Percentiles rank a stretch among this genome's conserved stretches.
Conservation (phyloP, 2,888 invertebrate genomes). For the Dryomyza anilis region DNA sequence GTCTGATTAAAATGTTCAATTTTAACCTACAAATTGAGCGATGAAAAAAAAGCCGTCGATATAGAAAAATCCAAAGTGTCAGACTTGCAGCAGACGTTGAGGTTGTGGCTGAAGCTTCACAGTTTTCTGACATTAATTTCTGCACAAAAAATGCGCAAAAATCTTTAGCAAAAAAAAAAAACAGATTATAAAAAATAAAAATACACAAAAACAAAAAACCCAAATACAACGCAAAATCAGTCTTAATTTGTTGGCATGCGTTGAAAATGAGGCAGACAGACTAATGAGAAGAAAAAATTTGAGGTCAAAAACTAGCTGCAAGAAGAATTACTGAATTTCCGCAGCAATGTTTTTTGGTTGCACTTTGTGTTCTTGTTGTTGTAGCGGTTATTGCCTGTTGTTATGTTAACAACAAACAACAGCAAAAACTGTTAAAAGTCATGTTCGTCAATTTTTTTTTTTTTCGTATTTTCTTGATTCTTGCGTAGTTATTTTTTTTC, state of each 20-base stretch:
- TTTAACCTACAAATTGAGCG: too few species aligned
- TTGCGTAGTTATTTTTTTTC: too few species aligned
- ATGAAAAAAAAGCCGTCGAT: neutral
- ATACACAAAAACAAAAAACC: neutral
- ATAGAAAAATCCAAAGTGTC: constrained; percentile 15
- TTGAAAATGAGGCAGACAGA: constrained; percentile 9
- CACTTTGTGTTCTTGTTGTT: neutral
- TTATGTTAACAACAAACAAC: too few species aligned
- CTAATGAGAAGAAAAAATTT: constrained; percentile 3
- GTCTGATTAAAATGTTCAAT: too few species aligned
- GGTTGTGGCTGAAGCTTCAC: constrained; percentile 3
- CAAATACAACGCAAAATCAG: constrained; percentile 6
- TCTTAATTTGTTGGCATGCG: constrained; percentile 26
- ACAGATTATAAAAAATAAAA: neutral
- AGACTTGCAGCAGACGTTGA: constrained; percentile 19
- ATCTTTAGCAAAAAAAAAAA: neutral
- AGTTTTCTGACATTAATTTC: constrained; percentile 29
- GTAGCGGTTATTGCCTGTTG: neutral
- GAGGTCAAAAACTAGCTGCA: too few species aligned
- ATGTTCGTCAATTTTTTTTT: too few species aligned
- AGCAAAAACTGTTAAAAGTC: too few species aligned
- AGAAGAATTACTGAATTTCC: constrained; percentile 23
- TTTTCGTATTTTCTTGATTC: too few species aligned
- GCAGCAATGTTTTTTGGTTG: constrained; percentile 5
- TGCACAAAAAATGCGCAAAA: neutral